phyloP scores from a whole-genome alignment of 2,888 invertebrate species.

The Leucoma salicis region DNA sequence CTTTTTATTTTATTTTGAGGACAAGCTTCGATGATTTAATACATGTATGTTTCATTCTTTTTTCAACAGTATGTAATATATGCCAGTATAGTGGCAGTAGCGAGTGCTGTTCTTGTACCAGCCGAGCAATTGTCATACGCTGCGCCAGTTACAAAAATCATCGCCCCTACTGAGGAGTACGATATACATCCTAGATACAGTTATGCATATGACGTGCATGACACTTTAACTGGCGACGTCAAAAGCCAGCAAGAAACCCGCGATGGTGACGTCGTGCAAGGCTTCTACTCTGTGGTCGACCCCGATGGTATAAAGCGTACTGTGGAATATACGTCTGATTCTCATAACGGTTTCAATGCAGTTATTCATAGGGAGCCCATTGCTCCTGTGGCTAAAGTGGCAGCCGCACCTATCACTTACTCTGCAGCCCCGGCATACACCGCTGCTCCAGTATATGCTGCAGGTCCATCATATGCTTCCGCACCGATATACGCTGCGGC shows the following conservation, averaged over 20 bases:
- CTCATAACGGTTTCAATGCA: conserved; percentile 73
- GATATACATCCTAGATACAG: conserved; percentile 69
- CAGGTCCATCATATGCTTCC: not conserved
- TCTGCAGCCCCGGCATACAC: not conserved
- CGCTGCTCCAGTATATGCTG: not conserved
- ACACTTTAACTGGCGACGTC: conserved; percentile 66
- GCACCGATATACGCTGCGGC: not conserved
- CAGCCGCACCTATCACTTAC: not conserved
- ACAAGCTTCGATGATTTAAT: no score
- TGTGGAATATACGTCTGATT: conserved; percentile 76
- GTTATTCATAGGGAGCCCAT: conserved; percentile 64
- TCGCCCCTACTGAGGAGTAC: conserved; percentile 48
- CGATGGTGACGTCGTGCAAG: conserved; percentile 77
- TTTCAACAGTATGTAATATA: conserved; percentile 39
- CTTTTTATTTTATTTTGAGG: no score
- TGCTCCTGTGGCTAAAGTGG: conserved; percentile 20
- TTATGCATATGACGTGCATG: conserved; percentile 78
- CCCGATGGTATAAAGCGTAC: conserved; percentile 77
- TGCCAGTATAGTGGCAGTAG: conserved; percentile 41
- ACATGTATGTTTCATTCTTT: no score
- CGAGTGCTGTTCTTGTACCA: conserved; percentile 36
- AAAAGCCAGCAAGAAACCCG: conserved; percentile 77
- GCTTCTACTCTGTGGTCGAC: conserved; percentile 76
- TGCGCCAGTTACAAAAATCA: conserved; percentile 35
- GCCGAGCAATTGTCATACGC: conserved; percentile 28